phyloP scores from a whole-genome alignment of 2,888 invertebrate species.

The Sialis lutaria region DNA sequence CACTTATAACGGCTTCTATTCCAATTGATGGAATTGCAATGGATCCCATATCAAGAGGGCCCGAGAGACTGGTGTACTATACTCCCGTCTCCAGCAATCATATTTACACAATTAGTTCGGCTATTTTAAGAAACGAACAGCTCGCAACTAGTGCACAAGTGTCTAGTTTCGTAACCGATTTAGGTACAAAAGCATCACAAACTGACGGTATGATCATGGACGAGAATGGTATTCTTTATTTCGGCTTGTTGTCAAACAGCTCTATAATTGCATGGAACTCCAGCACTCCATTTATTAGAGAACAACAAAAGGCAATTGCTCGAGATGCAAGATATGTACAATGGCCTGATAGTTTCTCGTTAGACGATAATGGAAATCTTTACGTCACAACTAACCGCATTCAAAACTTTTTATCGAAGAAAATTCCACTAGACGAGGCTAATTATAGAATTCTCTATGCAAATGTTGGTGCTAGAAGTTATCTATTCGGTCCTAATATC shows the following conservation, averaged over 20 bases:
- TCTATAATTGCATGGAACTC: constrained; percentile 57
- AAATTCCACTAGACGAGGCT: constrained; percentile 35
- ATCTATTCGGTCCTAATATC: constrained; percentile 29
- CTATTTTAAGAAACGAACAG: constrained; percentile 36
- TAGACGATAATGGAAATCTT: constrained; percentile 42
- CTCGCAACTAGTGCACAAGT: constrained; percentile 18
- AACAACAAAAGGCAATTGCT: constrained; percentile 44
- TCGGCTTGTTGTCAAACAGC: constrained; percentile 47
- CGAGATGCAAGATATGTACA: constrained; percentile 48
- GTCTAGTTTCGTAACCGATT: constrained; percentile 28
- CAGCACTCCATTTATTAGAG: constrained; percentile 31
- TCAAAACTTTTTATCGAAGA: constrained; percentile 44
- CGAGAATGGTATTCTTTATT: constrained; percentile 47
- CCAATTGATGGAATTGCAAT: constrained; percentile 56
- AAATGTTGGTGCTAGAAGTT: constrained; percentile 41
- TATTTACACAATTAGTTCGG: constrained; percentile 45
- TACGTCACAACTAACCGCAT: constrained; percentile 51
- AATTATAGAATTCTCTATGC: constrained; percentile 51
- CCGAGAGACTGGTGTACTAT: constrained; percentile 38
- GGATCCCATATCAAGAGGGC: constrained; percentile 27
- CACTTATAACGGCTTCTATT: constrained; percentile 35
- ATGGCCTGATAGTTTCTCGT: constrained; percentile 55
- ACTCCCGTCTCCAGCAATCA: constrained; percentile 49
- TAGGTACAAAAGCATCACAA: constrained; percentile 46
- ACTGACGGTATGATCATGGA: constrained; percentile 64